Base-by-base conservation (phyloP, 2,113 vertebrate genomes). In the Chaetodon auriga region DNA sequence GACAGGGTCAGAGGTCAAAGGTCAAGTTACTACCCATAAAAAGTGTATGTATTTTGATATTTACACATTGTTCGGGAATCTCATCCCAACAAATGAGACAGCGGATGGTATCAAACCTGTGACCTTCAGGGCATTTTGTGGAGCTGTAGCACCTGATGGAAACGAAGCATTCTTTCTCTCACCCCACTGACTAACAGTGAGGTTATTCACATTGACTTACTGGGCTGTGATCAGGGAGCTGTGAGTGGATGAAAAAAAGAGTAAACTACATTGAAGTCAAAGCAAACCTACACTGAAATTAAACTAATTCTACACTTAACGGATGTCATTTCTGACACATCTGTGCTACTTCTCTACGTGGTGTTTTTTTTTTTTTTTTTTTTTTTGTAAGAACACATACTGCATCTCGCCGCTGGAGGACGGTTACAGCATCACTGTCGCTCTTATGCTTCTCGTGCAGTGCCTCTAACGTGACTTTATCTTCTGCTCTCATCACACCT, bases 171-270 rank as follows among this genome's bases (percentile, higher is more conserved):
- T 41, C 30, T 54, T 21, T 21, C 21, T 21, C 25, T 69, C 8
- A 63, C 48, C 51, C 12, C 7, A 58, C 7, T 0, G 51, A 68
- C 19, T 57, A 1, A 6, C 1, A 16, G 23, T 46, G 15, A 49
- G 6, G 21, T 13, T 57, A 49, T 30, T 57, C 70, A 74, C 11
- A 80, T 78, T 62, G 13, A 43, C 43, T 65, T 45, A 53, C 55
- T 73, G 23, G 14, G n/a, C 36, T 53, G 43, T 35, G 19, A 64
- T 71, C 14, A 36, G 16, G 18, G n/a, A 49, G 35, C 45, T 35
- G 43, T 7, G 23, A 15, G 36, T 6, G 18, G 53, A 69, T 8
- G 7, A 43, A 65, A 46, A 41, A 11, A 46, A 12, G n/a, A 38
- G 25, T 0, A 21, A 51, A 18, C 38, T 64, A 21, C 16, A 18